Conservation (phyloP, 2,888 invertebrate genomes). For the Dioctria linearis region DNA sequence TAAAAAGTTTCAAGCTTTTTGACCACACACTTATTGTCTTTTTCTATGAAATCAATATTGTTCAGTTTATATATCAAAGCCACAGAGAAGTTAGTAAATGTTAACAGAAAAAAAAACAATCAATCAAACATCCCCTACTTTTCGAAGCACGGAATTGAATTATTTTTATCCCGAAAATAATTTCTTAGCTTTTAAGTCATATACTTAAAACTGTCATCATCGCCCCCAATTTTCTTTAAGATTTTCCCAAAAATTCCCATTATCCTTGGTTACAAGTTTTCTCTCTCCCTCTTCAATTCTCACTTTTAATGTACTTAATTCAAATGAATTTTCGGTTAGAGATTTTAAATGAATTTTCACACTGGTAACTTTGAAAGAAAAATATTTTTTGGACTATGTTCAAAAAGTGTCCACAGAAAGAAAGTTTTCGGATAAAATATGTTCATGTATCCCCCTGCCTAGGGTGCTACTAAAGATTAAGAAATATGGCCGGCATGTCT, state of each 20-base stretch:
- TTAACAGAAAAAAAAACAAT: too few species aligned
- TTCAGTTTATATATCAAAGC: too few species aligned
- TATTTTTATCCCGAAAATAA: slow-evolving; percentile 1
- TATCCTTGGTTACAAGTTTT: slow-evolving; percentile 36
- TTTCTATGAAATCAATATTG: too few species aligned
- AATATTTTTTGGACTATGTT: slow-evolving; percentile 53
- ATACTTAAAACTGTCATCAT: slow-evolving; percentile 29
- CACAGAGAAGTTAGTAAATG: too few species aligned
- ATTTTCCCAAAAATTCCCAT: slow-evolving; percentile 11
- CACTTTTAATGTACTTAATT: neutral
- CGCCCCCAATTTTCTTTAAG: slow-evolving; percentile 20
- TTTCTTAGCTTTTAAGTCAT: slow-evolving; percentile 23
- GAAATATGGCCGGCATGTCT: slow-evolving; percentile 29
- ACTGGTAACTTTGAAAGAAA: slow-evolving; percentile 6
- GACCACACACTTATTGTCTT: too few species aligned
- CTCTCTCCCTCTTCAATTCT: neutral
- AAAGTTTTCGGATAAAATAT: slow-evolving; percentile 48
- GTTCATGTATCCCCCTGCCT: neutral
- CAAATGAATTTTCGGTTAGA: slow-evolving; percentile 6
- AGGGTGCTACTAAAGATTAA: slow-evolving; percentile 14
- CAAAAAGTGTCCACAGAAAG: slow-evolving; percentile 55
- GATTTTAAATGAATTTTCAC: slow-evolving; percentile 31
- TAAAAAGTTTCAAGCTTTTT: too few species aligned
- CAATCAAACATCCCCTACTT: too few species aligned
- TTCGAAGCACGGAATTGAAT: too few species aligned